Base-by-base conservation (phyloP, 2,888 invertebrate species). In the Oxystoma pomonae region DNA sequence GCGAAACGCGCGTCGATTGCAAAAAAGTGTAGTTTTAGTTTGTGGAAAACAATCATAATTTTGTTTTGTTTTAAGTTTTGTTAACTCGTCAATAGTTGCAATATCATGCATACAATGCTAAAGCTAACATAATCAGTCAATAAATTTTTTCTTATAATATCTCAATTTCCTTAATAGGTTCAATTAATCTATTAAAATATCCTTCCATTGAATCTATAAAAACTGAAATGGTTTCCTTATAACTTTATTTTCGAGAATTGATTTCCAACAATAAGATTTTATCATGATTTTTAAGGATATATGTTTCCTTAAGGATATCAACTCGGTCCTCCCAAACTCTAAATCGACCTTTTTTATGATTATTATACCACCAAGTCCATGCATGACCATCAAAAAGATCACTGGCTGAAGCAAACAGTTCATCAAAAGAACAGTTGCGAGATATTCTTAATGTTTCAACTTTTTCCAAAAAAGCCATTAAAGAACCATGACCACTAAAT, bases 401-500 rank as follows among this genome's bases (percentile, higher is more conserved):
- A 7, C 57, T 20, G n/a, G 61, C 61, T 1, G 50, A 57, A 17
- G 50, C 1, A 50, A 61, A 61, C 17, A 61, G 18, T 18, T 61
- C 50, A 1, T 61, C 57, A 1, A 19, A 50, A 19, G 61, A 22
- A 61, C 18, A 22, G 17, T 57, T 57, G 1, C 51, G 7, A 12
- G 57, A 22, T 50, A 61, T 50, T 51, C 57, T 19, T 9, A 57
- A 20, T 1, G 35, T n/a, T 57, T 61, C 61, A 7, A 61, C 50
- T 19, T 50, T 56, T 17, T 61, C 61, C n/a, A 61, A 51, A n/a
- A 61, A 61, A 61, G 1, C 57, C 18, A 20, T 49, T 57, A 57
- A 51, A 7, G 12, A 57, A 57, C 9, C 19, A n/a, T n/a, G n/a
- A n/a, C n/a, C n/a, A n/a, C n/a, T n/a, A n/a, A n/a, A n/a, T n/a